phyloP scores from a whole-genome alignment of 2,113 vertebrate genomes.

The Rhagologus leucostigma region DNA sequence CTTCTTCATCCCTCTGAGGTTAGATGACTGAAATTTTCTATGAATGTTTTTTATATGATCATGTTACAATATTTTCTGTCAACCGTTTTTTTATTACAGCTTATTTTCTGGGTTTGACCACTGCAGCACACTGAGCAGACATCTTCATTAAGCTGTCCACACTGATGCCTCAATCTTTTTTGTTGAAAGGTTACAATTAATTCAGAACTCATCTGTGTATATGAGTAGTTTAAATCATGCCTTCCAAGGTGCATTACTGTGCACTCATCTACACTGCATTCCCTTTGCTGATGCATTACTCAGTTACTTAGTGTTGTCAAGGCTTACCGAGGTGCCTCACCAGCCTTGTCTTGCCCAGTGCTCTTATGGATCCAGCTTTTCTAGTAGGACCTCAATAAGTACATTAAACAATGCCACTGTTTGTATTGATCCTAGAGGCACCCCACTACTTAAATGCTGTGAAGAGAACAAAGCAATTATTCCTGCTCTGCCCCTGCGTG shows the following conservation, averaged over 20 bases:
- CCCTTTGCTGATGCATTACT: conserved; percentile 33
- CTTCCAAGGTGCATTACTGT: conserved; percentile 37
- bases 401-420: conserved; percentile 3
- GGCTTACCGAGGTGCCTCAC: conserved; percentile 20
- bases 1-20: neutral
- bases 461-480: conserved; percentile 44
- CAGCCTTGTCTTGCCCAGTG: conserved; percentile 17
- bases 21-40: conserved; percentile 21
- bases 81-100: neutral
- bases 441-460: conserved; percentile 30
- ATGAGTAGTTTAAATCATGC: conserved; percentile 47
- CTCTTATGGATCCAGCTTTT: conserved; percentile 5
- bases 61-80: neutral
- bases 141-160: conserved; percentile 59
- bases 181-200: conserved; percentile 56
- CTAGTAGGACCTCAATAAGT: conserved; percentile 31
- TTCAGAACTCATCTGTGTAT: conserved; percentile 45
- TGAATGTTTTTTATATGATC: neutral
- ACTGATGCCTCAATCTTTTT: conserved; percentile 43
- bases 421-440: conserved; percentile 13
- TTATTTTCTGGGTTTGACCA: conserved; percentile 32
- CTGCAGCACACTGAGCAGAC: neutral
- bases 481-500: neutral
- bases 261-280: conserved; percentile 2
- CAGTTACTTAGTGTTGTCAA: conserved; percentile 35